Evolutionary conservation across 2,113 vertebrate genomes (phyloP), one percentile per base, ranked within the genome.

Genomic region (Zosterops pallidus): DNA sequence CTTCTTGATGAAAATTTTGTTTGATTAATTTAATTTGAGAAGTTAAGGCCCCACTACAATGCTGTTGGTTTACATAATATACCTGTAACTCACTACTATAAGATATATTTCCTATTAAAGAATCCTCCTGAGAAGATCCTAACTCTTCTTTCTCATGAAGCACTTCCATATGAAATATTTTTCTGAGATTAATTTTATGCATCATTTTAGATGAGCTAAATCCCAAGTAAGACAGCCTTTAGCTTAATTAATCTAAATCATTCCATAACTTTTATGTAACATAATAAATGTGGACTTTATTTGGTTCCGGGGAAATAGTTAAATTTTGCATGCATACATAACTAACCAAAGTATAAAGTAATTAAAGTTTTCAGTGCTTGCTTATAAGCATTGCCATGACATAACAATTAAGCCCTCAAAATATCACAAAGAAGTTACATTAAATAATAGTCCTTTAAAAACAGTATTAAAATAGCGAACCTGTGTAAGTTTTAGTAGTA

Each of bases 341-440:
- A 96, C 94, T 92, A 97, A 97, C 55, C 56, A 52, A 97, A 95
- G 96, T 97, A 97, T 86, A 96, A 97, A 98, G 94, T 97, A 98
- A 98, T 98, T 98, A 98, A 97, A 95, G 96, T 98, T 97, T 97
- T 96, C 97, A 97, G 14, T 95, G 93, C 90, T 82, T 97, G 96
- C 91, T 97, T 97, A 97, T 98, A 98, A 98, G 96, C 92, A 77
- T 86, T 97, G 80, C 90, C 62, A 93, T 97, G 96, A 97, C 97
- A 97, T 70, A 97, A 89, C 93, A 97, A 98, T 98, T 98, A 98
- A 97, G 56, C 56, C 75, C 89, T 97, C 95, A 96, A 97, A 96
- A 97, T 94, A 89, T 74, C 63, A 97, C 92, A 95, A 95, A 90
- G 94, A 97, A 57, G 92, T 90, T 95, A 90, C 56, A 92, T 83